Percentiles rank a stretch among this genome's conserved stretches.
Evolutionary conservation across 2,888 invertebrate species (phyloP).

Genomic region (Drosophila neotestacea): DNA sequence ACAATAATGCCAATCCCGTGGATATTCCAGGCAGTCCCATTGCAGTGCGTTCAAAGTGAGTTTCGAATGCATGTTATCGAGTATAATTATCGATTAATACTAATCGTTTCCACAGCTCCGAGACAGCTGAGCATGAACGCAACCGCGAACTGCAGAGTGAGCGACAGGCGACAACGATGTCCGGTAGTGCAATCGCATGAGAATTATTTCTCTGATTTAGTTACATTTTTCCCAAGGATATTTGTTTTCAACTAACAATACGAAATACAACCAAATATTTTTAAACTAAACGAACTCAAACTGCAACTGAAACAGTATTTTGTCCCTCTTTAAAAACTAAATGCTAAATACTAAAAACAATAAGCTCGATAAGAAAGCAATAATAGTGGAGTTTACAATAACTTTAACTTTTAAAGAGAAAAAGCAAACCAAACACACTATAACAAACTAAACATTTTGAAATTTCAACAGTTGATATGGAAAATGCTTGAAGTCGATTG

Average conservation of each 20-base stretch:
- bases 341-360: conserved; percentile 23
- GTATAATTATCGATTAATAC: background rate
- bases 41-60: conserved; percentile 85
- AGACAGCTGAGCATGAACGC: conserved; percentile 85
- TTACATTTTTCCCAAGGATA: conserved; percentile 81
- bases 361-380: conserved; percentile 39
- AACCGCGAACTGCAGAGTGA: conserved; percentile 84
- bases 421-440: conserved; percentile 13
- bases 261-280: conserved; percentile 38
- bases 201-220: conserved; percentile 86
- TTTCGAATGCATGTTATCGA: conserved; percentile 11
- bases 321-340: conserved; percentile 12
- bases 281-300: conserved; percentile 37
- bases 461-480: conserved; percentile 16
- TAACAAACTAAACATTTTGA: conserved; percentile 26
- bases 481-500: conserved; percentile 34
- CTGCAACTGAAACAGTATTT: conserved; percentile 51
- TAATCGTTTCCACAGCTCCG: conserved; percentile 73
- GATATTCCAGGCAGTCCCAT: conserved; percentile 85
- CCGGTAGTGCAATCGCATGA: conserved; percentile 86
- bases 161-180: conserved; percentile 85
- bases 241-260: conserved; percentile 60
- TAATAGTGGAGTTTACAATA: conserved; percentile 54
- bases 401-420: conserved; percentile 7
- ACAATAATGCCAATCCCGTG: conserved; percentile 84